These are phyloP conservation scores for Anodontia alba DNA, from an alignment of 2,888 invertebrate genomes.

Conservation along the genomic window DNA sequence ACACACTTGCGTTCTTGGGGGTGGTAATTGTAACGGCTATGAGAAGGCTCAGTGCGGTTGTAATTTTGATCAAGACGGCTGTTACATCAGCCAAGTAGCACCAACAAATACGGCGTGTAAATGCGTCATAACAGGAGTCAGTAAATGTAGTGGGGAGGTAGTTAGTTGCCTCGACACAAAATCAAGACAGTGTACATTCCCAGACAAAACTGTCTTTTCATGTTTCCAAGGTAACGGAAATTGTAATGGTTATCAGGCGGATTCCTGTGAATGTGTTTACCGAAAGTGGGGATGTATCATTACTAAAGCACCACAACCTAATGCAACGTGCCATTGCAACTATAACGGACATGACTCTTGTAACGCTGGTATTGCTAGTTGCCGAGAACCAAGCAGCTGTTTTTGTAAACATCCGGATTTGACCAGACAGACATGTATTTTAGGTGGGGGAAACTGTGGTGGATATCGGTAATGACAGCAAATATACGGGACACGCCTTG, in stretches of 20 bases:
- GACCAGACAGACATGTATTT: neutral
- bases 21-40: neutral
- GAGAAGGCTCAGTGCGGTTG: neutral
- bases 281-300: neutral
- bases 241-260: neutral
- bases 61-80: slow-evolving; percentile 18
- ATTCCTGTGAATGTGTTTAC: neutral
- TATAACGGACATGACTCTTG: neutral
- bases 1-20: neutral
- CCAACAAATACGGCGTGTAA: slow-evolving; percentile 19
- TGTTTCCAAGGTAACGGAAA: slow-evolving; percentile 2
- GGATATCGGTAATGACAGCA: neutral
- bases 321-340: neutral
- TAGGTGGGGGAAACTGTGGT: neutral
- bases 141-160: neutral
- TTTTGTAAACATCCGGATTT: neutral
- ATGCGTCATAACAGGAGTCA: neutral
- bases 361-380: neutral
- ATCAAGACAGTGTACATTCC: neutral
- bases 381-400: neutral
- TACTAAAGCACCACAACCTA: neutral
- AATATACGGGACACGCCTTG: no score
- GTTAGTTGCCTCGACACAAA: neutral
- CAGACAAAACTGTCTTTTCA: neutral
- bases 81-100: slow-evolving; percentile 18